Conservation (phyloP, 2,113 vertebrate genomes). For the Rhinopomastus cyanomelas region DNA sequence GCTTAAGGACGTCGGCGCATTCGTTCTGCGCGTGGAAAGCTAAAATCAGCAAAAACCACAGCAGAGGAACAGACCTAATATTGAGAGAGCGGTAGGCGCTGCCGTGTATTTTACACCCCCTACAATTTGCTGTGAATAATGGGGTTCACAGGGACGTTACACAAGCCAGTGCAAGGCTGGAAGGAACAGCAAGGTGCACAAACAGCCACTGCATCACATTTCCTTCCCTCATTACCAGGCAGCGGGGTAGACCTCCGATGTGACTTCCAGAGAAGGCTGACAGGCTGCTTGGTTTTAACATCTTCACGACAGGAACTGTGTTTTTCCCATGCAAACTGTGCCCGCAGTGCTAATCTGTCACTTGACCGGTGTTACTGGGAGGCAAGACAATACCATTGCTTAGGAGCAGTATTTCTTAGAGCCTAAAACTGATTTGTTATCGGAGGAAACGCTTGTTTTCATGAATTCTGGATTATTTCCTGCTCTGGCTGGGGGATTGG, state of each 20-base stretch:
- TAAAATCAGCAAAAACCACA: background rate
- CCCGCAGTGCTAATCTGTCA: background rate
- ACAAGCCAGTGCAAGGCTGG: too few species aligned
- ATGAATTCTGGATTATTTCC: too few species aligned
- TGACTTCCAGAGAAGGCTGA: background rate
- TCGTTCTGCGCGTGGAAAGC: background rate
- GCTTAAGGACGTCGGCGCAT: background rate
- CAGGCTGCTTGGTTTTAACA: background rate
- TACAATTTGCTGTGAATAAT: background rate
- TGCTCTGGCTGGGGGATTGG: too few species aligned
- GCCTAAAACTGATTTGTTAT: background rate
- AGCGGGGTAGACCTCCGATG: background rate
- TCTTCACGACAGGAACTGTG: background rate
- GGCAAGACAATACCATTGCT: background rate
- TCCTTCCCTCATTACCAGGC: background rate
- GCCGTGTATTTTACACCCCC: background rate
- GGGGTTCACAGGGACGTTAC: background rate
- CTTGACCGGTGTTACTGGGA: background rate
- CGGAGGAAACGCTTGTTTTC: too few species aligned
- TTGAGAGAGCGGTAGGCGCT: background rate
- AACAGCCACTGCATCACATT: background rate
- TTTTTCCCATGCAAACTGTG: background rate
- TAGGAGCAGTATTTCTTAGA: background rate
- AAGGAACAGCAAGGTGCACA: background rate
- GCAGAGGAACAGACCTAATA: background rate